Percentiles rank a stretch among this genome's conserved stretches.
Conservation (phyloP, 1,140 invertebrate species). For the Nylanderia fulva region DNA sequence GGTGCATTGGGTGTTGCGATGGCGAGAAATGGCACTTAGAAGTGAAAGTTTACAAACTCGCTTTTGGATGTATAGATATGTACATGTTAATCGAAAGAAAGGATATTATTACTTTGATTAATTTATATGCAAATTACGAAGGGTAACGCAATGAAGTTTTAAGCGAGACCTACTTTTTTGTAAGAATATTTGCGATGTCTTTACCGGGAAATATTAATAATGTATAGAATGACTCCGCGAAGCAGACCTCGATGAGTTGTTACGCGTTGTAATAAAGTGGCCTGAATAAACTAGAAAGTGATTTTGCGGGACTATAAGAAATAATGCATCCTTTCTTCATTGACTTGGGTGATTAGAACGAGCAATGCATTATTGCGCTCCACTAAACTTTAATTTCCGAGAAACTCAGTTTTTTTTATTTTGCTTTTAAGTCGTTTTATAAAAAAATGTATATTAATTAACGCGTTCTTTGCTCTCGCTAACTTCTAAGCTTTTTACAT, state of each 20-base stretch:
- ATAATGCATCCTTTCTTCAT: neutral
- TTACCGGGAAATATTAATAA: constrained; percentile 44
- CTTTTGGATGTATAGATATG: too few species aligned
- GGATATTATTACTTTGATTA: neutral
- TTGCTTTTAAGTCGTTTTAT: neutral
- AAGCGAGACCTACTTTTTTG: constrained; percentile 32
- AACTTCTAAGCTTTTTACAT: constrained; percentile 13
- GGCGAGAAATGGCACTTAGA: neutral
- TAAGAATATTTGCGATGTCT: constrained; percentile 5
- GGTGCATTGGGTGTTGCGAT: neutral
- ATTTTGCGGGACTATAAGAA: constrained; percentile 1
- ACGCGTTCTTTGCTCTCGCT: neutral
- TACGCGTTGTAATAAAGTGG: neutral
- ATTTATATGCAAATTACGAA: constrained; percentile 17
- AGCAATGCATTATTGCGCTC: neutral
- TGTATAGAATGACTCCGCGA: constrained; percentile 35
- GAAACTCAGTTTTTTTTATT: constrained; percentile 27
- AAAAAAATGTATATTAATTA: constrained; percentile 40
- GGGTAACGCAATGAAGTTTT: constrained; percentile 12
- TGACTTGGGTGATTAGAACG: constrained; percentile 4
- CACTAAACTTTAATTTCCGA: neutral
- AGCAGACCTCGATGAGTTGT: constrained; percentile 48
- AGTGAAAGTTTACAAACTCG: neutral
- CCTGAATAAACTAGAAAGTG: constrained; percentile 37
- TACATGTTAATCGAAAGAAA: neutral